phyloP scores from a whole-genome alignment of 2,888 invertebrate species.

The Lumbricus terrestris region DNA sequence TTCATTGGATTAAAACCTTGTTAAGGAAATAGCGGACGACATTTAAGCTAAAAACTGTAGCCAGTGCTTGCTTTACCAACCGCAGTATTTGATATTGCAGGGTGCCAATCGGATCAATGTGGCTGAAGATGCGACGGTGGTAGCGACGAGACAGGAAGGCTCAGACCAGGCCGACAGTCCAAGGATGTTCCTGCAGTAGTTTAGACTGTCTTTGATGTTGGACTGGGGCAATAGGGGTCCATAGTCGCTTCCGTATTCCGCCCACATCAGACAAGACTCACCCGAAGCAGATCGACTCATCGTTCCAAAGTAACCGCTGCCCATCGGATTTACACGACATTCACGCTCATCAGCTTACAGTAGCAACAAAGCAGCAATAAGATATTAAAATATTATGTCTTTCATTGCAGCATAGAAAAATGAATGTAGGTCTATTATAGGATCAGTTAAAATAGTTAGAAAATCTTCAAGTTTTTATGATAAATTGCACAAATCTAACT shows the following conservation, averaged over 20 bases:
- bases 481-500: too few species aligned
- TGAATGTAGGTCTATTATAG: too few species aligned
- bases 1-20: too few species aligned
- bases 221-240: background rate
- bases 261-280: background rate
- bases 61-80: too few species aligned
- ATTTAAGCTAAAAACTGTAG: too few species aligned
- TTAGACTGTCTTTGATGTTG: background rate
- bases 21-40: too few species aligned
- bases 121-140: background rate
- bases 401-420: background rate
- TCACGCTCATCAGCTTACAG: background rate
- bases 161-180: too few species aligned
- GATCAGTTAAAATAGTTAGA: too few species aligned
- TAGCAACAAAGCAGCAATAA: too few species aligned
- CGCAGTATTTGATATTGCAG: background rate
- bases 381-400: background rate
- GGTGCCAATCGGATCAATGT: background rate
- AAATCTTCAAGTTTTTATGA: too few species aligned
- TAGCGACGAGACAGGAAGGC: background rate
- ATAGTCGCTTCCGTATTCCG: background rate
- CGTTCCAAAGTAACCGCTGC: background rate
- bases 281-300: too few species aligned
- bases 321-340: conserved; percentile 6
- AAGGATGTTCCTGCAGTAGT: too few species aligned